Conservation (phyloP, 2,888 invertebrate genomes). For the Alviniconcha strummeri region DNA sequence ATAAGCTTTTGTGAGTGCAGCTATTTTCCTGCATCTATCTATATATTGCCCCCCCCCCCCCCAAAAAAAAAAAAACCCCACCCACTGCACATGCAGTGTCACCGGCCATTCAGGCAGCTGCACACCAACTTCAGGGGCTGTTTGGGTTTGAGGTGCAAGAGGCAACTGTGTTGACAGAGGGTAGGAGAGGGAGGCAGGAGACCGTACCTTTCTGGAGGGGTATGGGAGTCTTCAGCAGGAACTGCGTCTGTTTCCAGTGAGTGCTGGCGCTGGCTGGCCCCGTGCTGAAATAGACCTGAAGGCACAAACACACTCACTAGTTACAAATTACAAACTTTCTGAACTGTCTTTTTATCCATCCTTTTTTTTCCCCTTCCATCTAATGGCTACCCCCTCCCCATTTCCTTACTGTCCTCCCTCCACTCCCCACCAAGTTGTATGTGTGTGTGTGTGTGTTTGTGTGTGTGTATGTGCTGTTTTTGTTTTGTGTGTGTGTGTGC, state of each 20-base stretch:
- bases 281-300: constrained; percentile 75
- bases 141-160: no score
- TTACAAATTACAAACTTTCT: background rate
- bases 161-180: no score
- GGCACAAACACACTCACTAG: constrained; percentile 21
- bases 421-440: background rate
- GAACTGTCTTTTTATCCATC: background rate
- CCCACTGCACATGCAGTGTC: no score
- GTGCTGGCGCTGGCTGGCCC: constrained; percentile 78
- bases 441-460: background rate
- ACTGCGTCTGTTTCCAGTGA: constrained; percentile 85
- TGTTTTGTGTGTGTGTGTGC: background rate
- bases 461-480: background rate
- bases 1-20: no score
- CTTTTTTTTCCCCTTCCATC: background rate
- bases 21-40: no score
- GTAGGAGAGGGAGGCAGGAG: no score
- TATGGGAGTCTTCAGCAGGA: constrained; percentile 81
- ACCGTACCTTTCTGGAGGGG: constrained; percentile 74
- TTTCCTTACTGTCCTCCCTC: no score
- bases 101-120: no score
- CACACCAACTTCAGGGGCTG: no score
- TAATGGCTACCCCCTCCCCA: no score
- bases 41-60: no score
- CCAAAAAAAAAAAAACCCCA: background rate